Base-by-base conservation (phyloP, 2,797 vertebrate species). In the Cyprinella venusta region DNA sequence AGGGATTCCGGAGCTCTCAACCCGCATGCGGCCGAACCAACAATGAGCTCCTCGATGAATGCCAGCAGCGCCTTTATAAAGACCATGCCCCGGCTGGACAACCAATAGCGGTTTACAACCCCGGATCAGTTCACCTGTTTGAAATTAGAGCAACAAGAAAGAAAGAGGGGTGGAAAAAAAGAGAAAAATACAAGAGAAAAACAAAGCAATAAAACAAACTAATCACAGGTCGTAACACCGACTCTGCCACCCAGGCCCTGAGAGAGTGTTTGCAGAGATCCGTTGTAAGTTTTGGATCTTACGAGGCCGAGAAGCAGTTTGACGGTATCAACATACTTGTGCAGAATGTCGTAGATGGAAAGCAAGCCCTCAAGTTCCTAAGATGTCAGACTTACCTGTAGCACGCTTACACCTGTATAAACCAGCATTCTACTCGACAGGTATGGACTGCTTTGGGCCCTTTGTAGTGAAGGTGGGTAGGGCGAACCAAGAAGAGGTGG, bases 371-470 rank as follows among this genome's bases (percentile, higher is more conserved):
- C 68, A 26, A 26, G 26, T 71, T 0, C 81, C 64, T 1, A 76
- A 42, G 7, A 81, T 80, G 77, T 48, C 77, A 24, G 71, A 86
- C 33, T 12, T 86, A 24, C 85, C 81, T 38, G 5, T 16, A 18
- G 68, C 59, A 48, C 33, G 52, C n/a, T n/a, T 80, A 4, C 21
- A 19, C 19, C 81, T 76, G 1, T 75, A 38, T 30, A 69, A 71
- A 6, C 64, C 63, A 5, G n/a, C 72, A 2, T 86, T 86, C 21
- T 70, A 71, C 16, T 86, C 52, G 1, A 71, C 65, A 1, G 77
- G 85, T 2, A 38, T 86, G 16, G 79, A 86, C 40, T 86, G 78
- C 52, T 86, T 50, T 6, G 6, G 74, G 6, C 81, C 82, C 2
- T 78, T 81, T n/a, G 0, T 8, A 19, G 36, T 86, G 3, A 86